A percentile compares a stretch with the other conserved stretches of the same genome.
Evolutionary conservation across 35 echinoderm and acorn worm species (phyloP).

Genomic region (Ptychodera flava): DNA sequence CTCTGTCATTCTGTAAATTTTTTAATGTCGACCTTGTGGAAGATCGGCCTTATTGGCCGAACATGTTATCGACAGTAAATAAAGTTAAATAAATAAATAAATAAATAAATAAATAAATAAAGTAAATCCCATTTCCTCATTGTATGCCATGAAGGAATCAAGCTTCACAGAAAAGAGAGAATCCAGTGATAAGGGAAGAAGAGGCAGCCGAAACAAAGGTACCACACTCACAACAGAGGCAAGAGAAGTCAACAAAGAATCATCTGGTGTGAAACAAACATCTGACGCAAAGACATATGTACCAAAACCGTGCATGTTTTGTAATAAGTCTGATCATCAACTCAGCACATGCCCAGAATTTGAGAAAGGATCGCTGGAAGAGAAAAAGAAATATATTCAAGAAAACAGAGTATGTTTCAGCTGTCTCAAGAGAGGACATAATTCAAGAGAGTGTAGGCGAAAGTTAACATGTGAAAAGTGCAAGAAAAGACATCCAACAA

Average conservation of each 20-base stretch:
- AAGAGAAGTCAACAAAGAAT: background rate
- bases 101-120: no score
- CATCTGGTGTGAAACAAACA: background rate
- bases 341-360: conserved; percentile 42
- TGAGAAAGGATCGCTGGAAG: conserved; percentile 8
- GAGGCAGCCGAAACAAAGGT: conserved; percentile 2
- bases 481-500: no score
- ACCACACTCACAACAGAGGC: conserved; percentile 26
- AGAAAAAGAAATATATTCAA: conserved; percentile 43
- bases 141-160: no score
- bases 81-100: no score
- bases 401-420: conserved; percentile 52
- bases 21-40: no score
- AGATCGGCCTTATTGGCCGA: no score
- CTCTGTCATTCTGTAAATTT: no score
- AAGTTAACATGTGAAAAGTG: no score
- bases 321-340: conserved; percentile 32
- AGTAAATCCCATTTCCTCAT: no score
- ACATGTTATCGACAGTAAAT: no score
- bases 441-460: conserved; percentile 38
- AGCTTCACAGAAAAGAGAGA: no score
- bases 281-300: conserved; percentile 5
- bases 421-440: conserved; percentile 56
- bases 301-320: conserved; percentile 22
- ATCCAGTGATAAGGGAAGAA: conserved; percentile 7